Evolutionary conservation across 2,888 invertebrate genomes (phyloP).

Genomic region (Aquatica leii): DNA sequence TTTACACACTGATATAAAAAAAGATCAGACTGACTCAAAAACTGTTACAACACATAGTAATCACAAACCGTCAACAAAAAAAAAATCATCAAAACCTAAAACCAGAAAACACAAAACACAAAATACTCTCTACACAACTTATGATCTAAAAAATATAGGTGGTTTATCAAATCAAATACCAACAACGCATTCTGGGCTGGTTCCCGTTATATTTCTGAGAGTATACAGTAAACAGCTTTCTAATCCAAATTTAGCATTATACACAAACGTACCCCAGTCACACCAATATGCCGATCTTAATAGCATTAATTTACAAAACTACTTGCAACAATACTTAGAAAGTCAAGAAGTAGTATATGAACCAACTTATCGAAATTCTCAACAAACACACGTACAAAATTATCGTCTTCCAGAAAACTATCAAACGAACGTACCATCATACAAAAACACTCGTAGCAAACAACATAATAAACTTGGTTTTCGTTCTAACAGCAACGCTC

Average conservation of each 20-base stretch:
- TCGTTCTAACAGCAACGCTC: conserved; percentile 39
- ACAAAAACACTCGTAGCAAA: conserved; percentile 68
- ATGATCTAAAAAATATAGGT: conserved; percentile 57
- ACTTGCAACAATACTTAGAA: conserved; percentile 58
- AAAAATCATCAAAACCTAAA: neutral
- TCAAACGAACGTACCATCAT: conserved; percentile 55
- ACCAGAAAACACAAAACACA: conserved; percentile 44
- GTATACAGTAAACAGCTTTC: conserved; percentile 67
- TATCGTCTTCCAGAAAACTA: conserved; percentile 54
- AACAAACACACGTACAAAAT: conserved; percentile 30
- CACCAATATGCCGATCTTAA: conserved; percentile 66
- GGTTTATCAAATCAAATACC: conserved; percentile 63
- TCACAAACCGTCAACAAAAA: neutral
- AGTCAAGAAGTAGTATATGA: conserved; percentile 35
- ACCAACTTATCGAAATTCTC: conserved; percentile 39
- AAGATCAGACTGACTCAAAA: conserved; percentile 50
- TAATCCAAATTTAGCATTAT: conserved; percentile 64
- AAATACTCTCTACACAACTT: conserved; percentile 53
- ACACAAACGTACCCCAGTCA: conserved; percentile 65
- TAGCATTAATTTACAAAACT: conserved; percentile 65
- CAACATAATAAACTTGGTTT: conserved; percentile 68
- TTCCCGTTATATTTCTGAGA: conserved; percentile 67
- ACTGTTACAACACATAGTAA: conserved; percentile 9
- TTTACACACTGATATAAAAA: conserved; percentile 44
- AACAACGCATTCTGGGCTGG: conserved; percentile 58